A percentile compares a stretch with the other conserved stretches of the same genome.
phyloP scores from a whole-genome alignment of 1,140 invertebrate genomes.

The Marisa cornuarietis region DNA sequence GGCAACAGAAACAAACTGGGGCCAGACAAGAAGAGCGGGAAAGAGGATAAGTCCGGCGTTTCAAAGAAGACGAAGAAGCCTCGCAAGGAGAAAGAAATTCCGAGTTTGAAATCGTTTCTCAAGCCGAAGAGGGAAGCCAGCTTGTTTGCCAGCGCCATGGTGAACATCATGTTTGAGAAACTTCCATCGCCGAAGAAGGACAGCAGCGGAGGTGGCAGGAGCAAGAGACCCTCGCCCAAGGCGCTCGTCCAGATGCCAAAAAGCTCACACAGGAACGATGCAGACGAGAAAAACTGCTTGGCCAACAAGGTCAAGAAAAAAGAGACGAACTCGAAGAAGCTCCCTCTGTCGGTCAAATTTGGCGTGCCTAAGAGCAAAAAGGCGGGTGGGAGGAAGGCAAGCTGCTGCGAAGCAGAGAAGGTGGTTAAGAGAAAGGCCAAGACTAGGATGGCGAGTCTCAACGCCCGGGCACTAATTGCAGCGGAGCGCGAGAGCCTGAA shows the following conservation, averaged over 20 bases:
- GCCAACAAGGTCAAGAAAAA: neutral
- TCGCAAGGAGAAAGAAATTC: constrained; percentile 18
- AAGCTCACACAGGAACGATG: neutral
- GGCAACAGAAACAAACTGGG: neutral
- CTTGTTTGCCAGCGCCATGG: constrained; percentile 44
- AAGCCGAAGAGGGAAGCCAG: constrained; percentile 47
- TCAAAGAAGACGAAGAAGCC: neutral
- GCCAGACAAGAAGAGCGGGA: neutral
- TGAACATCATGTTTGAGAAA: constrained; percentile 50
- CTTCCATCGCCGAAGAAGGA: constrained; percentile 22
- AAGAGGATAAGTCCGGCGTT: neutral
- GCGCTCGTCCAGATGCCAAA: constrained; percentile 5
- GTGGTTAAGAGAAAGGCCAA: constrained; percentile 28
- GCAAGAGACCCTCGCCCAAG: constrained; percentile 11
- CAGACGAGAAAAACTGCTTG: neutral
- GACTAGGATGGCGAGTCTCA: constrained; percentile 36
- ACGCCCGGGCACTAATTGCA: constrained; percentile 29
- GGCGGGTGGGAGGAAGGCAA: neutral
- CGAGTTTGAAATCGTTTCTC: constrained; percentile 17
- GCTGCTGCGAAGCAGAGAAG: neutral
- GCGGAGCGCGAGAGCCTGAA: constrained; percentile 22
- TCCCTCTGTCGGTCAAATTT: neutral
- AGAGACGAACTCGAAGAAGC: neutral
- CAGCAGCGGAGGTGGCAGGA: neutral
- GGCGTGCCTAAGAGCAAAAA: neutral